Evolutionary conservation across 2,113 vertebrate species (phyloP).

Genomic region (Halcyon senegalensis): DNA sequence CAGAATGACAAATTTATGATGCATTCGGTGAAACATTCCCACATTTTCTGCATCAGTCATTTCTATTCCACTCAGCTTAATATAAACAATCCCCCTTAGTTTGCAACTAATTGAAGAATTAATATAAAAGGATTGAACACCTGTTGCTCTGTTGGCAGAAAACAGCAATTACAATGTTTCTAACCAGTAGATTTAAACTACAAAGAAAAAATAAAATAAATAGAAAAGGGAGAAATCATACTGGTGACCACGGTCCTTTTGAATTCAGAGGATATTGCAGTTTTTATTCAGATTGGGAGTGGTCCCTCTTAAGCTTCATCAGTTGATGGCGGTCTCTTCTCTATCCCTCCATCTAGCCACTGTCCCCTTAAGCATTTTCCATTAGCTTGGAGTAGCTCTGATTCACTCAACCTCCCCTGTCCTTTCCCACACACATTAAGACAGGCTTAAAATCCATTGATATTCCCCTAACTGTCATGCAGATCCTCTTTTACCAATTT

Average conservation of each 20-base stretch:
- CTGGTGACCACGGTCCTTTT: not conserved
- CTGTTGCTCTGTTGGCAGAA: slow-evolving; percentile 53
- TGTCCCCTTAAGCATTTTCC: not conserved
- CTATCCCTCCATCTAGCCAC: not conserved
- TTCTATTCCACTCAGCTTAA: slow-evolving; percentile 36
- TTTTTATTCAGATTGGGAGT: not conserved
- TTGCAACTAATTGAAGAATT: slow-evolving; percentile 64
- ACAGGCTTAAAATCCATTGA: not conserved
- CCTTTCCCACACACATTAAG: not conserved
- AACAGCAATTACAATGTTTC: slow-evolving; percentile 39
- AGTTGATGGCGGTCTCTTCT: not conserved
- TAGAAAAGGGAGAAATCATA: not conserved
- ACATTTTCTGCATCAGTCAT: slow-evolving; percentile 56
- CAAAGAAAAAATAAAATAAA: slow-evolving; percentile 8
- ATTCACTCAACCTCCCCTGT: not conserved
- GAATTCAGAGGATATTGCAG: not conserved
- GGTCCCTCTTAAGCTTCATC: not conserved
- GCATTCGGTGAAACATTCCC: slow-evolving; percentile 33
- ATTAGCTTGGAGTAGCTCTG: not conserved
- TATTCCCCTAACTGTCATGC: not conserved
- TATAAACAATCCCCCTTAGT: slow-evolving; percentile 48
- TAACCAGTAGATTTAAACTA: slow-evolving; percentile 2
- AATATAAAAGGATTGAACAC: slow-evolving; percentile 59
- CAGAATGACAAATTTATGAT: slow-evolving; percentile 34
- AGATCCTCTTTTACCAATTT: slow-evolving; percentile 2